Percentiles rank a stretch among this genome's conserved stretches.
These are phyloP conservation scores for Elachura formosa DNA, from an alignment of 2,113 vertebrate species.

Conservation along the genomic window DNA sequence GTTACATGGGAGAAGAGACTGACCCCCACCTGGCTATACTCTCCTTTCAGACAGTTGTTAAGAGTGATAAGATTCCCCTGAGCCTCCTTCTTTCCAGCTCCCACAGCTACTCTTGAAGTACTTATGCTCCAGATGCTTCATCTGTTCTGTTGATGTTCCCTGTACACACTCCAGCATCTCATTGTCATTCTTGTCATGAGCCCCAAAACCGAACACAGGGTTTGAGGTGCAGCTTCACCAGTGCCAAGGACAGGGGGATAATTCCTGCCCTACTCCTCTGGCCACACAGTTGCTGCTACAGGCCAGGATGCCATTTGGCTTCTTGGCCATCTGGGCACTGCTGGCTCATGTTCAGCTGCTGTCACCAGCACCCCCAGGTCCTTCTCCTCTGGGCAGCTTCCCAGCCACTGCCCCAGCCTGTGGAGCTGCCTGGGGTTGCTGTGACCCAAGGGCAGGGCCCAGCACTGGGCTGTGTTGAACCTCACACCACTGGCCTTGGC, in stretches of 20 bases:
- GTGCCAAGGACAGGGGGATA: rapidly evolving
- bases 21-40: rapidly evolving
- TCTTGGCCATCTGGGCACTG: not conserved
- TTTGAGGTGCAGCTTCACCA: rapidly evolving
- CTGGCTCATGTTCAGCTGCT: not conserved
- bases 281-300: not conserved
- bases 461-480: not conserved
- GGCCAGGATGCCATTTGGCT: not conserved
- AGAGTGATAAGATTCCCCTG: not conserved
- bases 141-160: not conserved
- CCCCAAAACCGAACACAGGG: not conserved
- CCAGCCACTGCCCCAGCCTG: not conserved
- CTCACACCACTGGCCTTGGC: not conserved
- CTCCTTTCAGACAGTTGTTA: not conserved
- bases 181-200: no score
- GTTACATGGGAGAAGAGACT: rapidly evolving
- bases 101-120: not conserved
- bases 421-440: not conserved
- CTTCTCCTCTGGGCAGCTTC: not conserved
- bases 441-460: not conserved
- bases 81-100: not conserved
- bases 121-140: not conserved
- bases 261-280: not conserved
- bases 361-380: not conserved
- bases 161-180: not conserved